Percentiles rank a stretch among this genome's conserved stretches.
Evolutionary conservation across 2,888 invertebrate species (phyloP).

Genomic region (Spicauda simplicius): DNA sequence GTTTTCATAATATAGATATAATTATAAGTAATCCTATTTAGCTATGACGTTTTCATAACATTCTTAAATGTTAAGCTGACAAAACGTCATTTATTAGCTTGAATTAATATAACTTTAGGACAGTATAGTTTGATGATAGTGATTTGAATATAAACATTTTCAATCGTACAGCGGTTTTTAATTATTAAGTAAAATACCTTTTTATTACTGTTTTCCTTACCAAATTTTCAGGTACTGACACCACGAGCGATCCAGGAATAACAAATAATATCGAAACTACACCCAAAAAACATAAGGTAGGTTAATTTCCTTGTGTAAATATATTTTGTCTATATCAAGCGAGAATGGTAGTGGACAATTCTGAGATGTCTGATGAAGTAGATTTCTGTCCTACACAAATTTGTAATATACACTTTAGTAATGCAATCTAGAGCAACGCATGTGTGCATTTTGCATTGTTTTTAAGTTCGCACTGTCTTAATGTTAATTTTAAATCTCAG

Average conservation of each 20-base stretch:
- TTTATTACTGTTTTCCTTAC: neutral
- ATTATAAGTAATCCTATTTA: too few relatives aligned
- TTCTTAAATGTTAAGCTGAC: too few relatives aligned
- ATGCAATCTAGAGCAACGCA: constrained; percentile 57
- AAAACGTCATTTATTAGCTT: too few relatives aligned
- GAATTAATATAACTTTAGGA: too few relatives aligned
- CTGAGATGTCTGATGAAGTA: constrained; percentile 49
- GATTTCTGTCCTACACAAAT: constrained; percentile 60
- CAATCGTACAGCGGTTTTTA: too few relatives aligned
- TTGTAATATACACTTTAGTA: constrained; percentile 73
- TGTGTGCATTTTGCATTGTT: constrained; percentile 57
- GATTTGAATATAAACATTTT: too few relatives aligned
- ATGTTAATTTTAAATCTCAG: constrained; percentile 12
- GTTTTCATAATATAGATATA: too few relatives aligned
- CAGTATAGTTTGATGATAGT: too few relatives aligned
- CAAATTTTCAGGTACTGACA: constrained; percentile 74
- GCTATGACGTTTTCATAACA: too few relatives aligned
- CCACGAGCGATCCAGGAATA: constrained; percentile 76
- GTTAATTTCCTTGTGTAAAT: constrained; percentile 31
- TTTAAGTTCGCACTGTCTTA: constrained; percentile 56
- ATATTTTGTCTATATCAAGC: constrained; percentile 46
- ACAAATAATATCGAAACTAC: constrained; percentile 79
- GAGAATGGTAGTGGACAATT: constrained; percentile 63
- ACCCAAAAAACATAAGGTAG: constrained; percentile 78
- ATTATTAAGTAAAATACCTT: too few relatives aligned